A percentile compares a stretch with the other conserved stretches of the same genome.
phyloP scores from a whole-genome alignment of 2,888 invertebrate genomes.

The Andrena hattorfiana region DNA sequence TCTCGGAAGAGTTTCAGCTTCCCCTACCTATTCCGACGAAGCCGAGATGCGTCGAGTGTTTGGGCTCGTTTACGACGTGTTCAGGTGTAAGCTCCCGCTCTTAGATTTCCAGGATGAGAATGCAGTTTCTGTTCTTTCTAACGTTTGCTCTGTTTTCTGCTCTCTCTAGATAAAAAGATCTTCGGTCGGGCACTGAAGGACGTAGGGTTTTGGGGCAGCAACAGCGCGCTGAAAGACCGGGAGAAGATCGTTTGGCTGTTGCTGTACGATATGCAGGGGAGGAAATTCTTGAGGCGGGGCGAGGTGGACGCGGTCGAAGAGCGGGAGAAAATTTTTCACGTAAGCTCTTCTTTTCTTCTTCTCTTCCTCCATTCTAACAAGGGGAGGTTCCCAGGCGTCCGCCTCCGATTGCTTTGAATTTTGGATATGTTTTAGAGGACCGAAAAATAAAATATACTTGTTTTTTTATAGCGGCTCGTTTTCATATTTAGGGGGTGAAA shows the following conservation, averaged over 20 bases:
- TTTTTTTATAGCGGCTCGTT: too few relatives aligned
- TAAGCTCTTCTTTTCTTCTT: slow-evolving; percentile 3
- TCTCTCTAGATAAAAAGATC: slow-evolving; percentile 89
- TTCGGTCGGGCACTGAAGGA: slow-evolving; percentile 89
- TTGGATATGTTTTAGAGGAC: too few relatives aligned
- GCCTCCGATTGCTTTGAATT: too few relatives aligned
- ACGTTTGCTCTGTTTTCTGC: not conserved
- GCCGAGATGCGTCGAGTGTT: slow-evolving; percentile 91
- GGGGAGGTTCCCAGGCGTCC: too few relatives aligned
- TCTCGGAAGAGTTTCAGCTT: slow-evolving; percentile 58
- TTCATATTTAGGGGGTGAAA: too few relatives aligned
- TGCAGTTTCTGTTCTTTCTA: too few relatives aligned
- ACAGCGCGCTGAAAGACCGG: slow-evolving; percentile 84
- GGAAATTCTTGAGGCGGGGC: slow-evolving; percentile 85
- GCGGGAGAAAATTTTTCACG: slow-evolving; percentile 72
- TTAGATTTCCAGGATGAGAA: too few relatives aligned
- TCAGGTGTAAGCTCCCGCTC: slow-evolving; percentile 88
- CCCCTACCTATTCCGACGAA: slow-evolving; percentile 85
- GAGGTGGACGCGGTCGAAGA: slow-evolving; percentile 62
- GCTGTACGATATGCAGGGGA: slow-evolving; percentile 89
- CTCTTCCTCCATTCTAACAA: not conserved
- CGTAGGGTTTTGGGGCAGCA: slow-evolving; percentile 87
- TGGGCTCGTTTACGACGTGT: slow-evolving; percentile 90
- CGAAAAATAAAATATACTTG: too few relatives aligned
- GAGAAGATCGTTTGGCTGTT: slow-evolving; percentile 88